A percentile compares a stretch with the other conserved stretches of the same genome.
Evolutionary conservation across 1,140 invertebrate species (phyloP).

Genomic region (Apis laboriosa): DNA sequence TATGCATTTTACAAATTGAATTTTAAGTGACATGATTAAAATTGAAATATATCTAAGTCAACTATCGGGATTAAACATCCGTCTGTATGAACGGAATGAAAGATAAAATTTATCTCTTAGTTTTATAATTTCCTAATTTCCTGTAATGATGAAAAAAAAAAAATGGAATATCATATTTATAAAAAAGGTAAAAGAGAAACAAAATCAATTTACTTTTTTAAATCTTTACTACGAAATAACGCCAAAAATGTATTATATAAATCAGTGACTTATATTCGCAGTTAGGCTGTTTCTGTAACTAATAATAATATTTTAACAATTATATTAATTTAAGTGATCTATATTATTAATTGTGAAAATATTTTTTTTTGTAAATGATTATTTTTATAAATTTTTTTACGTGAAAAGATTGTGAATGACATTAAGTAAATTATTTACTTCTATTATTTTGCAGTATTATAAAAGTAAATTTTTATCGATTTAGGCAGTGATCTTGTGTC

Average conservation of each 20-base stretch:
- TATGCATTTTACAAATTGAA: slow-evolving; percentile 52
- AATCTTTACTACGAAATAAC: slow-evolving; percentile 46
- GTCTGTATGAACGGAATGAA: slow-evolving; percentile 18
- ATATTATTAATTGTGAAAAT: slow-evolving; percentile 24
- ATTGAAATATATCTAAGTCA: slow-evolving; percentile 1
- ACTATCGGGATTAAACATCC: slow-evolving; percentile 34
- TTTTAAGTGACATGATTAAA: slow-evolving; percentile 55
- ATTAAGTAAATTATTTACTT: not conserved
- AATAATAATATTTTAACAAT: slow-evolving; percentile 12
- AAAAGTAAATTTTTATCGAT: slow-evolving; percentile 2
- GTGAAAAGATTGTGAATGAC: not conserved
- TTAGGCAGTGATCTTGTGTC: slow-evolving; percentile 22
- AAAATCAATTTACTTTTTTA: slow-evolving; percentile 8
- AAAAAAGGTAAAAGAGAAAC: slow-evolving; percentile 4
- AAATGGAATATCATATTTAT: not conserved
- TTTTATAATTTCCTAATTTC: slow-evolving; percentile 10
- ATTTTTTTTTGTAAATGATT: not conserved
- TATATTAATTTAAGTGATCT: slow-evolving; percentile 6
- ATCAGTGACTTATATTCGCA: slow-evolving; percentile 14
- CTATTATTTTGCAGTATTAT: not conserved
- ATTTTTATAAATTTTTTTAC: slow-evolving; percentile 12
- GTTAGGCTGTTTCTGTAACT: slow-evolving; percentile 26
- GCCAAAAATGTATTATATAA: slow-evolving; percentile 30
- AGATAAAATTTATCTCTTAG: slow-evolving; percentile 56
- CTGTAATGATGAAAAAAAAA: not conserved